Evolutionary conservation across 1,140 invertebrate species (phyloP).

Genomic region (Tetragonula clypearis): DNA sequence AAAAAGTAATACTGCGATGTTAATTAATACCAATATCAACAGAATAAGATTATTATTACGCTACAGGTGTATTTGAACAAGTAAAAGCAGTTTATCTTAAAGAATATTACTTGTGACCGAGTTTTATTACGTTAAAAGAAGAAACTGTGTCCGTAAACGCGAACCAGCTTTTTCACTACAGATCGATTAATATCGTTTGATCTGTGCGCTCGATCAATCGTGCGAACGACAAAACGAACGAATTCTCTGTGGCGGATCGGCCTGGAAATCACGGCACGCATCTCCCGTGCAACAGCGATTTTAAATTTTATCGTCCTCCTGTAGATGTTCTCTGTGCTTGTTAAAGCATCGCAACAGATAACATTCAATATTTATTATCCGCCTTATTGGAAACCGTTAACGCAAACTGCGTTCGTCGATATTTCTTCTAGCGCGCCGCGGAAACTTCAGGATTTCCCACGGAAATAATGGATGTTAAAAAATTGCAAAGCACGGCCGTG

Average conservation of each 20-base stretch:
- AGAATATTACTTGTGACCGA: neutral
- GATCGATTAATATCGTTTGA: neutral
- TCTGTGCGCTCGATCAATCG: neutral
- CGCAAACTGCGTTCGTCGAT: slow-evolving; percentile 17
- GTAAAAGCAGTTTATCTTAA: too few species aligned
- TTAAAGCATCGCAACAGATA: slow-evolving; percentile 7
- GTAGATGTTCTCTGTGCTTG: neutral
- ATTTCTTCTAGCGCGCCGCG: slow-evolving; percentile 15
- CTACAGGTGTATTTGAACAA: too few species aligned
- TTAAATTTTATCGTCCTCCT: neutral
- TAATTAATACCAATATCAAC: too few species aligned
- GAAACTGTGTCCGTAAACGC: neutral
- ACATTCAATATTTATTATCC: slow-evolving; percentile 38
- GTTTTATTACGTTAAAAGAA: neutral
- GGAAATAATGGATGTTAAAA: slow-evolving; percentile 29
- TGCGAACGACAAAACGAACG: neutral
- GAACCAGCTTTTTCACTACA: neutral
- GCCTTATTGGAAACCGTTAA: slow-evolving; percentile 42
- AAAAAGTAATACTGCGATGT: too few species aligned
- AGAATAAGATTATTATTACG: too few species aligned
- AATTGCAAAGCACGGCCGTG: neutral
- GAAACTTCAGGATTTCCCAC: slow-evolving; percentile 12
- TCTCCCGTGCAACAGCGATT: neutral
- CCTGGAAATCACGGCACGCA: neutral
- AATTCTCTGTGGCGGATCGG: neutral